Conservation (phyloP, 2,797 vertebrate species). For the Pangasius mekongensis region DNA sequence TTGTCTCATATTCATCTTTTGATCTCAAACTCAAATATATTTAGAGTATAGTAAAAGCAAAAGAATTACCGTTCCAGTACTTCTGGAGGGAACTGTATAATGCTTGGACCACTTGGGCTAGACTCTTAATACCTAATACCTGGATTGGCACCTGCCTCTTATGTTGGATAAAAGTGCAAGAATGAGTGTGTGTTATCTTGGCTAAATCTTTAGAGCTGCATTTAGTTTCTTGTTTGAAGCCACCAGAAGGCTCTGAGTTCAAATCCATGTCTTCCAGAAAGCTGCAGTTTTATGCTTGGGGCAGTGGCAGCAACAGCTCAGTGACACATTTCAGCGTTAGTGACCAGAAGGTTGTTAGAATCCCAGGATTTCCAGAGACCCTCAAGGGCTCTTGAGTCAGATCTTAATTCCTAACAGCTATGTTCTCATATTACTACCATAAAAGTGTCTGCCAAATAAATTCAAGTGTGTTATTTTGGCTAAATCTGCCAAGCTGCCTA, state of each 20-base stretch:
- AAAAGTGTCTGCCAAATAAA: constrained; percentile 13
- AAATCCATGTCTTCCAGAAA: background rate
- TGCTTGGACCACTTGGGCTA: background rate
- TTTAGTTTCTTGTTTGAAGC: background rate
- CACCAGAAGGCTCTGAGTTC: background rate
- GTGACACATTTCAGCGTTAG: background rate
- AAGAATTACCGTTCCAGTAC: background rate
- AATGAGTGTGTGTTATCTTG: background rate
- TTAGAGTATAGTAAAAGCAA: background rate
- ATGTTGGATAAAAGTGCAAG: background rate
- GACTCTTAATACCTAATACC: background rate
- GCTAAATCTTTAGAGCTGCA: background rate
- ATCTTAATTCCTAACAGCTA: background rate
- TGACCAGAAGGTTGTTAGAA: background rate
- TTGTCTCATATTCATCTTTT: background rate
- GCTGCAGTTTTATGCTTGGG: background rate
- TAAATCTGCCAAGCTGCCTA: background rate
- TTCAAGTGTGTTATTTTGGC: background rate
- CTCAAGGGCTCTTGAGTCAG: background rate
- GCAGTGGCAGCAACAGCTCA: background rate
- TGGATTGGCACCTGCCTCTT: background rate
- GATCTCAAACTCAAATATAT: background rate
- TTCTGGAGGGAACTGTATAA: background rate
- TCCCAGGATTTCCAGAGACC: background rate
- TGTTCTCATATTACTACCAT: background rate